A percentile compares a stretch with the other conserved stretches of the same genome.
Conservation (phyloP, 2,888 invertebrate genomes). For the Synergus itoensis region DNA sequence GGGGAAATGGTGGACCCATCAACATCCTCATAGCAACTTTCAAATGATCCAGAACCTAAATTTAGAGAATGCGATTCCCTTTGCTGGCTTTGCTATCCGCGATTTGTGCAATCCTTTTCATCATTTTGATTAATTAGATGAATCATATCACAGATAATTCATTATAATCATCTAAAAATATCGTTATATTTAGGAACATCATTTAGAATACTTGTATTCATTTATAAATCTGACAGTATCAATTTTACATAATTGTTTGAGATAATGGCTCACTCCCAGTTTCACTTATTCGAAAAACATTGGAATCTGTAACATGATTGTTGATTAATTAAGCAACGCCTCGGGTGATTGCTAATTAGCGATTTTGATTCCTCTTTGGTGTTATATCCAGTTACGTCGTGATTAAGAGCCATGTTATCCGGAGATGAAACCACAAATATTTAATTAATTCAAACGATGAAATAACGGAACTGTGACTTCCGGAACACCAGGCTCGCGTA, state of each 20-base stretch:
- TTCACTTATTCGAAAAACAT: background rate
- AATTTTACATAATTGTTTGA: background rate
- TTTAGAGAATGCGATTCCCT: background rate
- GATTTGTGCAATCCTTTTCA: background rate
- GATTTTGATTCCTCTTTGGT: slow-evolving; percentile 13
- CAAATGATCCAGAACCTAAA: slow-evolving; percentile 26
- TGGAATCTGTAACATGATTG: background rate
- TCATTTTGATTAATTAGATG: background rate
- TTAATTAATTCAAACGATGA: slow-evolving; percentile 23
- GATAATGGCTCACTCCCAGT: background rate
- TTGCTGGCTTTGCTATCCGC: too few relatives aligned
- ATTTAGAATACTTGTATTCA: background rate
- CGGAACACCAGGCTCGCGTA: background rate
- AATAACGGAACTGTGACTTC: background rate
- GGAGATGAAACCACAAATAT: slow-evolving; percentile 13
- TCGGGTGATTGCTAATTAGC: background rate
- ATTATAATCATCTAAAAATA: background rate
- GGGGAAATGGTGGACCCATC: slow-evolving; percentile 51
- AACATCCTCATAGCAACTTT: slow-evolving; percentile 49
- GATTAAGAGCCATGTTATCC: background rate
- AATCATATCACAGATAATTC: background rate
- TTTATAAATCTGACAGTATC: background rate
- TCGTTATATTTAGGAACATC: background rate
- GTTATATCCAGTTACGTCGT: background rate
- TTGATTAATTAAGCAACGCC: background rate